Percentiles rank a stretch among this genome's conserved stretches.
Evolutionary conservation across 35 echinoderm and acorn worm species (phyloP).

Genomic region (Eucidaris tribuloides): DNA sequence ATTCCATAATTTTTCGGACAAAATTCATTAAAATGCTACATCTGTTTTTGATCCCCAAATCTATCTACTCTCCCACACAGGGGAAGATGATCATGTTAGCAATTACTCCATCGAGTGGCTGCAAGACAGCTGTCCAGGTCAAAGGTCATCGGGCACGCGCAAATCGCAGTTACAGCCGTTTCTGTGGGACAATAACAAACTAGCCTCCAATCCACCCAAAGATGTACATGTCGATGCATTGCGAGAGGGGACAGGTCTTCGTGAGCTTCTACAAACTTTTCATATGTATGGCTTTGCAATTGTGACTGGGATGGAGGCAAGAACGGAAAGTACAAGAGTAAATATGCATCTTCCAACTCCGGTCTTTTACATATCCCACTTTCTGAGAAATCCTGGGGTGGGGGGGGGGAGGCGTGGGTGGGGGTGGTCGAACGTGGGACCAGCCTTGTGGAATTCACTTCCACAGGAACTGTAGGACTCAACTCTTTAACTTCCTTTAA

Average conservation of each 20-base stretch:
- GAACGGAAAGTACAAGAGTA: background rate
- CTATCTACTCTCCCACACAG: background rate
- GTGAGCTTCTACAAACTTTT: background rate
- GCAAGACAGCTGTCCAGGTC: background rate
- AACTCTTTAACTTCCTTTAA: no score
- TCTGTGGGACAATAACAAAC: background rate
- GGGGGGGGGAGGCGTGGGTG: background rate
- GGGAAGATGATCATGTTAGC: conserved; percentile 14
- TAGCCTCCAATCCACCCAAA: background rate
- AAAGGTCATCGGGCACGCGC: background rate
- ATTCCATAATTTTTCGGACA: no score
- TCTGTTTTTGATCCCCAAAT: no score
- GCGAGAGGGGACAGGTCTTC: background rate
- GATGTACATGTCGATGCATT: background rate
- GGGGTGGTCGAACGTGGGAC: no score
- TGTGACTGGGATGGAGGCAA: background rate
- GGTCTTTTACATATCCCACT: no score
- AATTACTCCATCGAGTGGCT: conserved; percentile 21
- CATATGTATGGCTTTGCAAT: background rate
- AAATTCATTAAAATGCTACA: no score
- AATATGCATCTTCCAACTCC: no score
- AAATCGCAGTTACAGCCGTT: background rate
- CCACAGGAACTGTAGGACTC: no score
- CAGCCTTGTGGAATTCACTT: no score
- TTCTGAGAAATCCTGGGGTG: background rate